Evolutionary conservation across 2,888 invertebrate genomes (phyloP), one percentile per base, ranked within the genome.

Genomic region (Aphodius sticticus): DNA sequence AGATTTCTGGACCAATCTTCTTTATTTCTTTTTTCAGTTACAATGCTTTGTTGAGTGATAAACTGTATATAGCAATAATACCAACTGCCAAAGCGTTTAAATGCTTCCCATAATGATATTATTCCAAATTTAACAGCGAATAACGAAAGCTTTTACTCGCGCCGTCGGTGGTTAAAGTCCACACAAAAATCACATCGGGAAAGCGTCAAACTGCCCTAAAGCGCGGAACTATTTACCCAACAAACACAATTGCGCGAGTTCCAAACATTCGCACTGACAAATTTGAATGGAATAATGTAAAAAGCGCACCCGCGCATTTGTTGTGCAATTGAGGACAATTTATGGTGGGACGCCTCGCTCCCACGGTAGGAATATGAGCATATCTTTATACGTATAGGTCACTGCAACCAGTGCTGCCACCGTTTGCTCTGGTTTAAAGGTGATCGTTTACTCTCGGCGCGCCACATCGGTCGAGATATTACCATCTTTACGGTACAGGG

Each of bases 251-350:
- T 53, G 53, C 53, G 6, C 53, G 9, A 53, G 53, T 53, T 53
- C 53, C 53, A 53, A 53, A 53, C 53, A 53, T 53, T 53, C 53
- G 53, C 53, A 1, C 9, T 53, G 53, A 53, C 53, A 53, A 53
- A 53, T 53, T 53, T 53, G 53, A 53, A 7, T 12, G 53, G 53
- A 12, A 53, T 53, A 53, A 53, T 53, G 53, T 53, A 53, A 53
- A 53, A 53, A 53, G 53, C 53, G 12, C 12, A 12, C 9, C 26
- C 53, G 53, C 53, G 53, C 53, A 53, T 53, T 53, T 53, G 53
- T 53, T 53, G 53, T 53, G 53, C 53, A 53, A 53, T 53, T 53
- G 53, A 53, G 53, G 53, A 53, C 53, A 53, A 53, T 53, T 53
- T 53, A 53, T 5, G 53, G 53, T 53, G 53, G 53, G 53, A 12